Percentiles rank a stretch among this genome's conserved stretches.
phyloP scores from a whole-genome alignment of 2,888 invertebrate genomes.

The Microctonus aethiopoides region DNA sequence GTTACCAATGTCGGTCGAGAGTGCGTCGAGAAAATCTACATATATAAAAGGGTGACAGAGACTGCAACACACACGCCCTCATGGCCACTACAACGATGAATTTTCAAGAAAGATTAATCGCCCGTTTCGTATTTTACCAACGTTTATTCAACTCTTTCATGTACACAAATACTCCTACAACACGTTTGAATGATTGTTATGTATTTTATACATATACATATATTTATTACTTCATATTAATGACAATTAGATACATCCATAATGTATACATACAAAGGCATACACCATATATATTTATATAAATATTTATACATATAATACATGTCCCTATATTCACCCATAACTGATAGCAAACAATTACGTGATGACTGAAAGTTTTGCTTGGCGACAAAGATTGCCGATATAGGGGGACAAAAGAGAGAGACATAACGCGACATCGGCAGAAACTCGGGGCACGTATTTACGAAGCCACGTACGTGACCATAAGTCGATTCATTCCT shows the following conservation, averaged over 20 bases:
- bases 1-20: slow-evolving; percentile 56
- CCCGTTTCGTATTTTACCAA: slow-evolving; percentile 18
- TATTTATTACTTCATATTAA: too few relatives aligned
- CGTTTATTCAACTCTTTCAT: slow-evolving; percentile 14
- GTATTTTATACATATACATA: not conserved
- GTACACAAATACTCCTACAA: not conserved
- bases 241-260: too few relatives aligned
- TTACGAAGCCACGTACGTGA: slow-evolving; percentile 38
- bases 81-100: slow-evolving; percentile 26
- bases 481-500: slow-evolving; percentile 38
- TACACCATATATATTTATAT: too few relatives aligned
- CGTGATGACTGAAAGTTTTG: not conserved
- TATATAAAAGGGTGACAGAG: slow-evolving; percentile 24
- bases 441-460: slow-evolving; percentile 29
- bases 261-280: too few relatives aligned
- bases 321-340: not conserved
- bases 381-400: not conserved
- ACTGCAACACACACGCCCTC: slow-evolving; percentile 16
- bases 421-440: slow-evolving; percentile 7
- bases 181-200: not conserved
- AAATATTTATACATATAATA: too few relatives aligned
- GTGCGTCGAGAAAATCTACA: slow-evolving; percentile 13
- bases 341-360: not conserved
- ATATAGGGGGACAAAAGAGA: not conserved
- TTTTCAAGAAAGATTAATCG: slow-evolving; percentile 37